Conservation (phyloP, 2,113 vertebrate genomes). For the Megaceryle torquata region DNA sequence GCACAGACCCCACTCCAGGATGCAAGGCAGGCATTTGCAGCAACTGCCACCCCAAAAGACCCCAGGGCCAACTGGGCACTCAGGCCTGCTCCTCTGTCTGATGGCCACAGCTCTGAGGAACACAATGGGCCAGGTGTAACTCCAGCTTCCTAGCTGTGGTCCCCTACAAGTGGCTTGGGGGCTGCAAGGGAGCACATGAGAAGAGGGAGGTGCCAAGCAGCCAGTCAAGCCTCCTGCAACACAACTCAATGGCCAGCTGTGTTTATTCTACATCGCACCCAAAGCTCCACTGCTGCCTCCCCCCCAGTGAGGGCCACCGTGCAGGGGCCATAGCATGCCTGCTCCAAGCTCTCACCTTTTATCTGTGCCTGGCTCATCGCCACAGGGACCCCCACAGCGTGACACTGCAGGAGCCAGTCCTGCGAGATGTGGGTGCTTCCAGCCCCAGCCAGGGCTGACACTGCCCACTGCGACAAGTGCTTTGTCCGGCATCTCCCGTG, state of each 20-base stretch:
- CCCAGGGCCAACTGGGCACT: background rate
- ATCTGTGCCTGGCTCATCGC: accelerated
- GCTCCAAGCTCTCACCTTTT: background rate
- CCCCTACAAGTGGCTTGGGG: accelerated
- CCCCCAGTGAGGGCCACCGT: too few species aligned
- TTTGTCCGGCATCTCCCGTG: background rate
- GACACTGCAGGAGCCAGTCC: accelerated
- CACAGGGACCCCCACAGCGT: accelerated
- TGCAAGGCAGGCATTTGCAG: background rate
- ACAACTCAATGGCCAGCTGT: background rate
- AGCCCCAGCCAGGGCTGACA: background rate
- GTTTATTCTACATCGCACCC: background rate
- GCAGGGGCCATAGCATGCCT: background rate
- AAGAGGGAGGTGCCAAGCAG: accelerated
- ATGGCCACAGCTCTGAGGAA: background rate
- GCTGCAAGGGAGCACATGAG: background rate
- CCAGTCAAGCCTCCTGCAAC: background rate
- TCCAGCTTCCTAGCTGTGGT: accelerated
- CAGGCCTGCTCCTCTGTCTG: background rate
- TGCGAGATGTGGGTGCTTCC: accelerated
- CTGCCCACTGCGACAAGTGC: accelerated
- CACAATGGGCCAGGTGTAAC: accelerated
- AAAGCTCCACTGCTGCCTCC: background rate
- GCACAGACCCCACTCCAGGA: background rate
- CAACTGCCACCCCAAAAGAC: background rate